Conservation (phyloP, 1,140 invertebrate species). For the Drosophila mojavensis region DNA sequence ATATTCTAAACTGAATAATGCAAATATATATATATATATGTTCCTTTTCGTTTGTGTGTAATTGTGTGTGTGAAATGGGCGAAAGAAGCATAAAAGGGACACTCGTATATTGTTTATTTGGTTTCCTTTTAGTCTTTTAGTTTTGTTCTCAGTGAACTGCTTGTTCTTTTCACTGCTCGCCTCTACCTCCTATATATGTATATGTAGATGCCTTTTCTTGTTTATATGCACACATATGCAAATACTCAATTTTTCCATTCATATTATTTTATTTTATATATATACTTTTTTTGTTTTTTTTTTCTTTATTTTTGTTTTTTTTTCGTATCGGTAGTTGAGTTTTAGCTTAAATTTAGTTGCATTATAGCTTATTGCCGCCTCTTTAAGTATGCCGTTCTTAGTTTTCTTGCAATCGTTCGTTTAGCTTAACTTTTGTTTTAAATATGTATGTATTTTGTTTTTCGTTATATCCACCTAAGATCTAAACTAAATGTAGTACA, state of each 20-base stretch:
- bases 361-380: conserved; percentile 79
- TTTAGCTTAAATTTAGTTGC: conserved; percentile 64
- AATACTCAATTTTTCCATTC: conserved; percentile 54
- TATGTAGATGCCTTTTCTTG: conserved; percentile 23
- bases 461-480: conserved; percentile 67
- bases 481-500: conserved; percentile 76
- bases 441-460: conserved; percentile 51
- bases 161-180: conserved; percentile 18
- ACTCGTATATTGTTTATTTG: conserved; percentile 35
- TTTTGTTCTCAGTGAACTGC: conserved; percentile 48
- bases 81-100: conserved; percentile 69
- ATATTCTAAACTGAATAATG: conserved; percentile 55
- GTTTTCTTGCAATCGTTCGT: conserved; percentile 27
- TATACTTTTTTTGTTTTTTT: neutral
- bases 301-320: no score
- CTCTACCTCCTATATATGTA: conserved; percentile 17
- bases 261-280: conserved; percentile 17
- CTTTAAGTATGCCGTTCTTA: conserved; percentile 75
- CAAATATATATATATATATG: conserved; percentile 18
- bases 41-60: conserved; percentile 17
- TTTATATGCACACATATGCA: conserved; percentile 42
- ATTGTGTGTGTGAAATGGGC: conserved; percentile 35
- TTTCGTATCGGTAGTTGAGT: conserved; percentile 51
- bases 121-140: conserved; percentile 73
- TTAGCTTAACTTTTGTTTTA: conserved; percentile 60